A percentile compares a stretch with the other conserved stretches of the same genome.
These are phyloP conservation scores for Triplophysa siluroides DNA, from an alignment of 2,113 vertebrate species.

Conservation along the genomic window DNA sequence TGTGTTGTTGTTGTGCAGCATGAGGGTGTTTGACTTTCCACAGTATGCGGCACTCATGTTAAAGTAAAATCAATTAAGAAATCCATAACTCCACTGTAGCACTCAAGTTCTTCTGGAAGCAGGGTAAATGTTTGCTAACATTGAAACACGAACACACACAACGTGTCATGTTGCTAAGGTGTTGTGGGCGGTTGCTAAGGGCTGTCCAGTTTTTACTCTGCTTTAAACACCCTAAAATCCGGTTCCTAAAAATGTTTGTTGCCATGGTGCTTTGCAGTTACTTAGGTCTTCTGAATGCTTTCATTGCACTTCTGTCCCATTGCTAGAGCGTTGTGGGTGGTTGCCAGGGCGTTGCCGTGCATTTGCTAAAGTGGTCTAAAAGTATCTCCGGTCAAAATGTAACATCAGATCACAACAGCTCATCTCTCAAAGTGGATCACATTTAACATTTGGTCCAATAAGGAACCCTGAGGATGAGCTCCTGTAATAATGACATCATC, in stretches of 20 bases:
- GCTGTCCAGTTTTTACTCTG: background rate
- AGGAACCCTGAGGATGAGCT: background rate
- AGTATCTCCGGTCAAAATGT: background rate
- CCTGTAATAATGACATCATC: background rate
- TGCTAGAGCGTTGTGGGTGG: background rate
- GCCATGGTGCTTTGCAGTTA: background rate
- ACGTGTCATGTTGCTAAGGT: background rate
- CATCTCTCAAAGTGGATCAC: no score
- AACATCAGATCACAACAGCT: background rate
- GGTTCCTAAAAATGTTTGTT: no score
- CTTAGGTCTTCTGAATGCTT: background rate
- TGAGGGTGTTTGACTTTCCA: background rate
- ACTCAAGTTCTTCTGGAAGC: background rate
- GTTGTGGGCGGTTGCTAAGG: background rate
- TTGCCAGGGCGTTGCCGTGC: background rate
- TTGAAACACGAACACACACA: background rate
- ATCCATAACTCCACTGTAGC: background rate
- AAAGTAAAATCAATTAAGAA: background rate
- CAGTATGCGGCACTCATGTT: background rate
- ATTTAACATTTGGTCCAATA: background rate
- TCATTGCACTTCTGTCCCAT: background rate
- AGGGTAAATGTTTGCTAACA: background rate
- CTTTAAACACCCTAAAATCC: no score
- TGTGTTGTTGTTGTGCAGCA: constrained; percentile 16
- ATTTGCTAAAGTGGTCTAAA: background rate